phyloP scores from a whole-genome alignment of 2,797 vertebrate species.

The Simalia tracyae region DNA sequence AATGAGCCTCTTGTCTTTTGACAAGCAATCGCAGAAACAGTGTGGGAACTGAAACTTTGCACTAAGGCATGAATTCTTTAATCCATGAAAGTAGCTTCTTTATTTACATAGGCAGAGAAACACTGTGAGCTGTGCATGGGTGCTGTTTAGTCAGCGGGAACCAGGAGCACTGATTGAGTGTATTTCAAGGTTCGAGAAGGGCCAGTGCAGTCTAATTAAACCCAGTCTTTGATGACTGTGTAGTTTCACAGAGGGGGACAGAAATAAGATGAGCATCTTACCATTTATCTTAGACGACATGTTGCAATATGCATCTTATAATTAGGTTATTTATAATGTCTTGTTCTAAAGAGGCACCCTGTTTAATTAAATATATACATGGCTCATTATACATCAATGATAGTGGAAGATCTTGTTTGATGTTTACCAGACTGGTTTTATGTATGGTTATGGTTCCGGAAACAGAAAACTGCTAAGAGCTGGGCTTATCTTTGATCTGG shows the following conservation, averaged over 20 bases:
- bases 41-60: neutral
- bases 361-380: conserved; percentile 29
- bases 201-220: too few species aligned
- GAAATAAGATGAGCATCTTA: neutral
- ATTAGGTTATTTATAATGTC: neutral
- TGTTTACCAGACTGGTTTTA: neutral
- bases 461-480: neutral
- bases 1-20: neutral
- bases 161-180: neutral
- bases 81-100: neutral
- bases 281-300: neutral
- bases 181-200: neutral
- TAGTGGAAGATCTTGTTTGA: neutral
- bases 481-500: neutral
- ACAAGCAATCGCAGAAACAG: neutral
- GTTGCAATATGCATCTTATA: neutral
- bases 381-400: conserved; percentile 19
- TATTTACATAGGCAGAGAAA: neutral
- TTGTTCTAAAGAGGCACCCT: neutral
- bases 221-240: neutral
- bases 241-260: neutral
- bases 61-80: neutral
- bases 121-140: neutral
- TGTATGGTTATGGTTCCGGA: neutral
- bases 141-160: neutral